Evolutionary conservation across 2,888 invertebrate genomes (phyloP).

Genomic region (Cordilura impudica): DNA sequence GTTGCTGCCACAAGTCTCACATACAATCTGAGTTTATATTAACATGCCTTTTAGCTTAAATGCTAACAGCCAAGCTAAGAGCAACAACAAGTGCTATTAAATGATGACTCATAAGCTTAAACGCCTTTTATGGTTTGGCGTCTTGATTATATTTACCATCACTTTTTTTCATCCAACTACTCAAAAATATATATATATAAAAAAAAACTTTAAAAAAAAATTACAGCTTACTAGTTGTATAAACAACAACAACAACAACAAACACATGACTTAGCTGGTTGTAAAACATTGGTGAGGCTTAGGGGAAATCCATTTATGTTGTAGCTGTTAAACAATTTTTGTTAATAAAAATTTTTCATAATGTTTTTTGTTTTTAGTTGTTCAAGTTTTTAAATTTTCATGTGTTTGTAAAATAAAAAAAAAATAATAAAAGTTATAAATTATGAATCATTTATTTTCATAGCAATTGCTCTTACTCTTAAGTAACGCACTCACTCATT

Average conservation of each 20-base stretch:
- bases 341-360: not conserved
- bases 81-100: conserved; percentile 27
- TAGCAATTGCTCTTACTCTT: too few relatives aligned
- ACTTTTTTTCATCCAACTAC: conserved; percentile 26
- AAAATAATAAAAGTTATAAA: too few relatives aligned
- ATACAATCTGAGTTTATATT: conserved; percentile 16
- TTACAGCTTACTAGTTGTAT: not conserved
- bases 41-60: conserved; percentile 25
- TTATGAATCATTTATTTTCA: too few relatives aligned
- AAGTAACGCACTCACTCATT: too few relatives aligned
- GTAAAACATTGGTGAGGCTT: not conserved
- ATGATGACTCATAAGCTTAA: conserved; percentile 29
- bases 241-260: not conserved
- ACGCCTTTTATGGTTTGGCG: conserved; percentile 35
- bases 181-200: not conserved
- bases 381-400: not conserved
- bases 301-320: conserved; percentile 2
- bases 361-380: conserved; percentile 10
- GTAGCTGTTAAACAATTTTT: not conserved
- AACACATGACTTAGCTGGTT: too few relatives aligned
- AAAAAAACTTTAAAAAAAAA: not conserved
- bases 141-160: conserved; percentile 74
- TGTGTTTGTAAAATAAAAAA: too few relatives aligned
- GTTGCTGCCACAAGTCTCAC: conserved; percentile 24
- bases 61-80: conserved; percentile 6